Conservation (phyloP, 2,888 invertebrate species). For the Artemia sinica region DNA sequence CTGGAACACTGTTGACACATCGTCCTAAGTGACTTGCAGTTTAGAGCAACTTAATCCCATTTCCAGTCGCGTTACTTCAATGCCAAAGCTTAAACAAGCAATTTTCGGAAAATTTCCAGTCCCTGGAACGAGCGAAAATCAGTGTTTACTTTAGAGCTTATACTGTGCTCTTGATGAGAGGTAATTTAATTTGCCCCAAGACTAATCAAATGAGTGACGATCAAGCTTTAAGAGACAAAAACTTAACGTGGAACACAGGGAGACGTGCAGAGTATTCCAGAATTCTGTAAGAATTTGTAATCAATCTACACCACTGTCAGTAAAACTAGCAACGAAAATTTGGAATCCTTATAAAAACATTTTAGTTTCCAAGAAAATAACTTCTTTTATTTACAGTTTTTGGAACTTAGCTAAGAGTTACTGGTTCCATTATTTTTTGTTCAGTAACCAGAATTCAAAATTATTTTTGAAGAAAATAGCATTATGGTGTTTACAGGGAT, state of each 20-base stretch:
- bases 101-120: background rate
- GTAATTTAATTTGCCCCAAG: slow-evolving; percentile 4
- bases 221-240: slow-evolving; percentile 1
- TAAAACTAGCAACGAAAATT: too few species aligned
- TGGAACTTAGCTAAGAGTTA: too few species aligned
- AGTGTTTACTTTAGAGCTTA: slow-evolving; percentile 1
- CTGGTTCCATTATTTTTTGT: too few species aligned
- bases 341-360: too few species aligned
- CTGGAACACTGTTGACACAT: slow-evolving; percentile 2
- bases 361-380: too few species aligned
- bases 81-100: slow-evolving; percentile 12
- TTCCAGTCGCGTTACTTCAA: slow-evolving; percentile 12
- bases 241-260: slow-evolving; percentile 9
- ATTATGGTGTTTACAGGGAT: too few species aligned
- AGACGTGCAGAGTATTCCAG: background rate
- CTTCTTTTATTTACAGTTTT: too few species aligned
- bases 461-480: too few species aligned
- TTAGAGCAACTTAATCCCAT: slow-evolving; percentile 13
- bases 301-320: too few species aligned
- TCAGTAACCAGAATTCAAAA: too few species aligned
- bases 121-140: slow-evolving; percentile 12
- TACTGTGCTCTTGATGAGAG: slow-evolving; percentile 7
- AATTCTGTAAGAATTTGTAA: too few species aligned
- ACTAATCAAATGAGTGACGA: slow-evolving; percentile 10
- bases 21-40: slow-evolving; percentile 1